These are phyloP conservation scores for Mycteria americana DNA, from an alignment of 2,797 vertebrate genomes.

Conservation along the genomic window DNA sequence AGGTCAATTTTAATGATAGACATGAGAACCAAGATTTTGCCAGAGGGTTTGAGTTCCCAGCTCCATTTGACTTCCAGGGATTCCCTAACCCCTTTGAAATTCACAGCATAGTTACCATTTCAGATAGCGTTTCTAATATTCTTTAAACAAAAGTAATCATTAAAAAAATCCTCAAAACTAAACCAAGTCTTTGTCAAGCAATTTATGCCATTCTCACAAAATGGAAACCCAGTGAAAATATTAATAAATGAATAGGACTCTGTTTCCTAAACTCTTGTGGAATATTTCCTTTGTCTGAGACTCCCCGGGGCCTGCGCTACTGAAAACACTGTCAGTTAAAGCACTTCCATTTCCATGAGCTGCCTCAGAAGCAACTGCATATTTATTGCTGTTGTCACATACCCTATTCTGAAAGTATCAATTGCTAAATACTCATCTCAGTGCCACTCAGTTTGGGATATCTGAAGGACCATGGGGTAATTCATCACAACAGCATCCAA, in stretches of 20 bases:
- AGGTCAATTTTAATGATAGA: conserved; percentile 33
- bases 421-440: neutral
- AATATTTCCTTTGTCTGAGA: conserved; percentile 40
- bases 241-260: conserved; percentile 54
- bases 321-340: conserved; percentile 59
- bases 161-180: neutral
- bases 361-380: neutral
- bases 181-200: neutral
- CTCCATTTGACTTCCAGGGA: neutral
- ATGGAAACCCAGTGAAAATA: conserved; percentile 27
- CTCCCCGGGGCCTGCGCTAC: conserved; percentile 34
- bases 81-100: neutral
- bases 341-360: conserved; percentile 23
- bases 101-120: neutral
- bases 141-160: conserved; percentile 19
- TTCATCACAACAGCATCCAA: neutral
- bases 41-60: neutral
- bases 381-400: neutral
- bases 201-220: conserved; percentile 21
- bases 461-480: neutral
- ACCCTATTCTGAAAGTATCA: neutral
- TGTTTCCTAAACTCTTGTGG: conserved; percentile 31
- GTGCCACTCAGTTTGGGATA: neutral
- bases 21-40: neutral
- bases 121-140: neutral